phyloP scores from a whole-genome alignment of 2,888 invertebrate genomes.

The Bruchidius siliquastri region DNA sequence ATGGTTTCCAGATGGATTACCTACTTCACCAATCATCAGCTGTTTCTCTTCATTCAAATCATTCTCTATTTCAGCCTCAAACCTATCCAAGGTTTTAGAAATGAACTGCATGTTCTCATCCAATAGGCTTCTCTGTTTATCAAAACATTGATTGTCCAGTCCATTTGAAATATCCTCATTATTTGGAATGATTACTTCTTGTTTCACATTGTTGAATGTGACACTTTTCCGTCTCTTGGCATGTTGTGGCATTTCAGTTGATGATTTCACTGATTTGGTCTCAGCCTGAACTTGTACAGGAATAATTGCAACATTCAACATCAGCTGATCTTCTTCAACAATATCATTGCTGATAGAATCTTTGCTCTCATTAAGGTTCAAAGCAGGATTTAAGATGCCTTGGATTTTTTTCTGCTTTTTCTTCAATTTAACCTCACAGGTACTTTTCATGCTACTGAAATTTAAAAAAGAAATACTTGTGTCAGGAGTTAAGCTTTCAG shows the following conservation, averaged over 20 bases:
- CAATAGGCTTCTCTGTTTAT: slow-evolving; percentile 22
- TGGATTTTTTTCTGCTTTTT: slow-evolving; percentile 8
- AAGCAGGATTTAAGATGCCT: slow-evolving; percentile 27
- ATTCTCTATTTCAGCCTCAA: slow-evolving; percentile 45
- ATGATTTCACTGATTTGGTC: too few relatives aligned
- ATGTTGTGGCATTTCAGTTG: slow-evolving; percentile 9
- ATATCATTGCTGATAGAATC: slow-evolving; percentile 9
- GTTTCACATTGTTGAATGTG: slow-evolving; percentile 34
- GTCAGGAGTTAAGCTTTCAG: too few relatives aligned
- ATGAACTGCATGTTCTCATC: slow-evolving; percentile 36
- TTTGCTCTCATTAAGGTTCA: slow-evolving; percentile 20
- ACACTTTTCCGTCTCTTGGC: slow-evolving; percentile 28
- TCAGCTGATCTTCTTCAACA: slow-evolving; percentile 24
- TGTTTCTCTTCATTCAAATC: slow-evolving; percentile 42
- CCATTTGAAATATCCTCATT: slow-evolving; percentile 28
- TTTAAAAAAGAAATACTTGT: background rate
- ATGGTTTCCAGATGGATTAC: slow-evolving; percentile 31
- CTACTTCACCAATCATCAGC: slow-evolving; percentile 35
- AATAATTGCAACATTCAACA: slow-evolving; percentile 31
- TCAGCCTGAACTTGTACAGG: slow-evolving; percentile 17
- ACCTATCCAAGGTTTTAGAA: slow-evolving; percentile 36
- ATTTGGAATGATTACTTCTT: slow-evolving; percentile 36
- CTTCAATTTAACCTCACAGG: slow-evolving; percentile 5
- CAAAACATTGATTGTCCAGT: slow-evolving; percentile 32
- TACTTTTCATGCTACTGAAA: too few relatives aligned